Percentiles rank a stretch among this genome's conserved stretches.
Evolutionary conservation across 2,797 vertebrate genomes (phyloP).

Genomic region (Crenuchus spilurus): DNA sequence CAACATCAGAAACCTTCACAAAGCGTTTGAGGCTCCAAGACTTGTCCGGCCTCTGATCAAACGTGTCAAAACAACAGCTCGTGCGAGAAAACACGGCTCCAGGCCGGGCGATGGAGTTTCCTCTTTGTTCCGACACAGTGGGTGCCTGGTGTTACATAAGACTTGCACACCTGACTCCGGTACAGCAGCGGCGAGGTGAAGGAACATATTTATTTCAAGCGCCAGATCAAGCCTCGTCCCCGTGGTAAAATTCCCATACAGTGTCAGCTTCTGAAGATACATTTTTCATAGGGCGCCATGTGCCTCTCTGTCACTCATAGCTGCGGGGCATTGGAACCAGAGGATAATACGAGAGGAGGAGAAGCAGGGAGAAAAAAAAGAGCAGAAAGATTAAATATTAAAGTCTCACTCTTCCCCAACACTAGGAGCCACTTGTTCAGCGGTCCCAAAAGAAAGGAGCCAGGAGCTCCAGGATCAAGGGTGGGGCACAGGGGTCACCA

Average conservation of each 20-base stretch:
- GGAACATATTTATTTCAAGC: constrained; percentile 68
- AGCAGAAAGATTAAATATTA: constrained; percentile 73
- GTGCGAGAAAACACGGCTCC: constrained; percentile 8
- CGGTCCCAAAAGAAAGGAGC: constrained; percentile 50
- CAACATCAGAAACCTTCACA: not conserved
- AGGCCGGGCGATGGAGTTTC: not conserved
- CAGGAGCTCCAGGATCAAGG: constrained; percentile 47
- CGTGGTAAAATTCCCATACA: constrained; percentile 59
- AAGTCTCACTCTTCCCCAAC: constrained; percentile 62
- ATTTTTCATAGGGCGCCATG: constrained; percentile 66
- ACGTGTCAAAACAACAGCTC: constrained; percentile 28
- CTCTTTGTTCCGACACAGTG: constrained; percentile 38
- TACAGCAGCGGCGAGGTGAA: constrained; percentile 21
- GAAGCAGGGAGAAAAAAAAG: constrained; percentile 42
- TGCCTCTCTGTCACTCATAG: constrained; percentile 69
- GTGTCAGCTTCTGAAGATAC: constrained; percentile 62
- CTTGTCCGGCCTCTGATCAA: constrained; percentile 26
- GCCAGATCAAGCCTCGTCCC: constrained; percentile 57
- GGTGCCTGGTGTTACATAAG: constrained; percentile 45
- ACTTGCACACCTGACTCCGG: constrained; percentile 37
- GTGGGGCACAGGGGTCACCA: constrained; percentile 40
- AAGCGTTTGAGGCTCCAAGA: constrained; percentile 24
- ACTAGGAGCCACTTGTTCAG: constrained; percentile 56
- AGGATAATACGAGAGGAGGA: constrained; percentile 60
- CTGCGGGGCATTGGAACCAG: constrained; percentile 66